Conservation (phyloP, 2,113 vertebrate genomes). For the Sciurus niger region DNA sequence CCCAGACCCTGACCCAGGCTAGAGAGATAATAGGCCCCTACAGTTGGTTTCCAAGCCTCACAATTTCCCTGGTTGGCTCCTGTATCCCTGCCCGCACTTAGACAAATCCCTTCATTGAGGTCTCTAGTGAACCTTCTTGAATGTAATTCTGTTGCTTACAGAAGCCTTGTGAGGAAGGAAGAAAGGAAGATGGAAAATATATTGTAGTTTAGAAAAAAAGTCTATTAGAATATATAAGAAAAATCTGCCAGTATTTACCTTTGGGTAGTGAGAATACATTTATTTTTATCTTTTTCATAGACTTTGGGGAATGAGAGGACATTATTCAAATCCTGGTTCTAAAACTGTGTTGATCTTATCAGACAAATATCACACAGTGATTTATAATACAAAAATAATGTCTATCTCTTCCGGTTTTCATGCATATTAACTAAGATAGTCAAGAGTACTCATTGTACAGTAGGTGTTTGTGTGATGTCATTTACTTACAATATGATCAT, state of each 20-base stretch:
- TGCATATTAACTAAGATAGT: neutral
- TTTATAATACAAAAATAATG: slow-evolving; percentile 55
- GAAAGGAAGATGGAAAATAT: neutral
- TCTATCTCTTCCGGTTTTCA: neutral
- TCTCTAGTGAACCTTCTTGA: neutral
- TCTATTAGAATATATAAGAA: neutral
- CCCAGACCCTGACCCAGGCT: neutral
- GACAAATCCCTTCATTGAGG: neutral
- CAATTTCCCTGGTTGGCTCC: too few species aligned
- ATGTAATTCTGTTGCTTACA: neutral
- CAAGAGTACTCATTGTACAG: neutral
- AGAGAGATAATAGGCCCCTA: neutral
- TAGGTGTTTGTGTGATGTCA: neutral
- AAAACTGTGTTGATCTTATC: neutral
- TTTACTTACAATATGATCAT: neutral
- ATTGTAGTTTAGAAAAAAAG: neutral
- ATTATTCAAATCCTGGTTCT: neutral
- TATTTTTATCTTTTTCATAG: slow-evolving; percentile 51
- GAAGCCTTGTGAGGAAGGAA: neutral
- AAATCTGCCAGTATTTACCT: neutral
- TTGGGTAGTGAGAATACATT: neutral
- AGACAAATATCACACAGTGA: slow-evolving; percentile 7
- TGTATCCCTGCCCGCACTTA: neutral
- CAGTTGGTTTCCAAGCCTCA: neutral
- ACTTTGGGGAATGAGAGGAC: neutral